Evolutionary conservation across 2,888 invertebrate genomes (phyloP).

Genomic region (Campoplex nolae): DNA sequence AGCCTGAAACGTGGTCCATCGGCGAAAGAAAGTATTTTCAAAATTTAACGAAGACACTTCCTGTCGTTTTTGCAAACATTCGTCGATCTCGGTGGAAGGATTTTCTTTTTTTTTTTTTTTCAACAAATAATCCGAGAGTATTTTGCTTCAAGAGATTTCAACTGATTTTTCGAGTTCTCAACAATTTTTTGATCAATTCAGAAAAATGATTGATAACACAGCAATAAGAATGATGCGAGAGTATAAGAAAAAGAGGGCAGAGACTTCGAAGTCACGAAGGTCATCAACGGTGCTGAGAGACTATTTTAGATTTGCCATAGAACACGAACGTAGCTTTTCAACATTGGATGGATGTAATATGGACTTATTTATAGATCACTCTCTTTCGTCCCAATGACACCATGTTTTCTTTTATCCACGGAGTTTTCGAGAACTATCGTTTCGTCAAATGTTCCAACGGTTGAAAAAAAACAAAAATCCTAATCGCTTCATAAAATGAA

Average conservation of each 20-base stretch:
- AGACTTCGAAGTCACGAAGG: conserved; percentile 4
- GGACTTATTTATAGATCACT: neutral
- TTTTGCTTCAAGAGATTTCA: neutral
- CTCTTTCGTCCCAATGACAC: neutral
- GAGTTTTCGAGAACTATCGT: neutral
- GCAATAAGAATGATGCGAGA: neutral
- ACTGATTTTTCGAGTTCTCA: neutral
- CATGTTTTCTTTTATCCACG: neutral
- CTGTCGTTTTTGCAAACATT: too few relatives aligned
- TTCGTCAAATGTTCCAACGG: too few relatives aligned
- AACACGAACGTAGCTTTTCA: neutral
- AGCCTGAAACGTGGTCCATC: too few relatives aligned
- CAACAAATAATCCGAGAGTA: neutral
- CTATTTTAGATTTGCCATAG: neutral
- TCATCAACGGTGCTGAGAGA: neutral
- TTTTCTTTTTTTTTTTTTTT: neutral
- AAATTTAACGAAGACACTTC: too few relatives aligned
- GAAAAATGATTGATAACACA: neutral
- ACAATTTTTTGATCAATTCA: neutral
- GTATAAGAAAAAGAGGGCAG: neutral
- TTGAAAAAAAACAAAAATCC: too few relatives aligned
- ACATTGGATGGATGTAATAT: neutral
- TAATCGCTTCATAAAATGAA: neutral
- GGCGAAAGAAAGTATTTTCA: too few relatives aligned
- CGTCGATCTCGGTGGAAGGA: too few relatives aligned